These are phyloP conservation scores for Micromesistius poutassou DNA, from an alignment of 2,797 vertebrate species.

Conservation along the genomic window DNA sequence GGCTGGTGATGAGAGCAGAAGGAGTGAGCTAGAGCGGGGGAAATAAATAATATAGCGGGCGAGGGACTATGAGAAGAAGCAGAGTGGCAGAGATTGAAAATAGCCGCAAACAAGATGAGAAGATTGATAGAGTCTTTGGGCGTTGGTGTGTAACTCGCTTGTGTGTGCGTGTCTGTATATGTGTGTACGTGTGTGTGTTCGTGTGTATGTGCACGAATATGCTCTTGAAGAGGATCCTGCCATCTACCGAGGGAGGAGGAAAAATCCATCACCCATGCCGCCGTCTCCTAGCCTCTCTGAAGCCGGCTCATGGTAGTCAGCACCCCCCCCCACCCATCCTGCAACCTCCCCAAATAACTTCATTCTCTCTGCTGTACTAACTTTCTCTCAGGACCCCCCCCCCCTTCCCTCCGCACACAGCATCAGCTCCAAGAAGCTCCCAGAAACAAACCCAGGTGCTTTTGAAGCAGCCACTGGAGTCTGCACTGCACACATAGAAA, in stretches of 20 bases:
- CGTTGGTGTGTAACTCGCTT: background rate
- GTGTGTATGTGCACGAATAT: background rate
- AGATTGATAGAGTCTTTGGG: constrained; percentile 20
- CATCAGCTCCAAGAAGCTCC: too few relatives aligned
- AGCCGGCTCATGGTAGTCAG: constrained; percentile 47
- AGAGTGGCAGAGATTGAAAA: constrained; percentile 43
- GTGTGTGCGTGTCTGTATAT: background rate
- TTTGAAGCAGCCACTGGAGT: background rate
- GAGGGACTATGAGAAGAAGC: constrained; percentile 10
- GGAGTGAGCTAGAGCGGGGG: constrained; percentile 21
- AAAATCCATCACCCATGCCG: constrained; percentile 33
- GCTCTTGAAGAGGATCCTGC: constrained; percentile 20
- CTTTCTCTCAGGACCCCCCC: background rate
- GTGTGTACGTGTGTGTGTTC: background rate
- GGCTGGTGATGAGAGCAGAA: constrained; percentile 36
- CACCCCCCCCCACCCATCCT: constrained; percentile 39
- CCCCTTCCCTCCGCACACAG: background rate
- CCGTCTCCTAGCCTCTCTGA: constrained; percentile 32
- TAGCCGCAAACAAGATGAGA: constrained; percentile 36
- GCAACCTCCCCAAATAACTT: constrained; percentile 30
- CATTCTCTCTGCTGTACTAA: background rate
- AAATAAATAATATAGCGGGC: constrained; percentile 32
- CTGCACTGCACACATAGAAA: background rate
- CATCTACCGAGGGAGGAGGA: constrained; percentile 8
- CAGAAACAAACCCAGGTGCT: constrained; percentile 40